Conservation (phyloP, 2,888 invertebrate species). For the Athrips mouffetella region DNA sequence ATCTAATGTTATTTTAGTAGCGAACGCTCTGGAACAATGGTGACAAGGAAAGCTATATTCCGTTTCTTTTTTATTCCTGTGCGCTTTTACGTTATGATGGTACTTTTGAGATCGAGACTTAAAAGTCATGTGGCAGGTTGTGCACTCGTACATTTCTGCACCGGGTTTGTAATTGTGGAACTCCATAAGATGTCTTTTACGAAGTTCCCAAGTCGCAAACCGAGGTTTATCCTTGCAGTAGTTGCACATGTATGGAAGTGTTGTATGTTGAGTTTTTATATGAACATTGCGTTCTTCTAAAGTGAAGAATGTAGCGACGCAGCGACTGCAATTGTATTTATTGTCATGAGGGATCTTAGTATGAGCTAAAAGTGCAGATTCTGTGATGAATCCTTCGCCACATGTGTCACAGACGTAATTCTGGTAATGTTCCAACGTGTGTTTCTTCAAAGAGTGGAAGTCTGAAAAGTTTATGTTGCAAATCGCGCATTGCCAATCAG, state of each 20-base stretch:
- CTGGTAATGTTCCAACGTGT: slow-evolving; percentile 65
- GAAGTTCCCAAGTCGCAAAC: slow-evolving; percentile 66
- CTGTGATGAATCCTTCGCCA: slow-evolving; percentile 69
- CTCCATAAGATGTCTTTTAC: slow-evolving; percentile 67
- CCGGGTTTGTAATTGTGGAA: slow-evolving; percentile 67
- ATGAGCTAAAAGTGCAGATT: slow-evolving; percentile 60
- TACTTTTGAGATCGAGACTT: slow-evolving; percentile 69
- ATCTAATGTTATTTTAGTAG: slow-evolving; percentile 71
- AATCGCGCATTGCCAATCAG: slow-evolving; percentile 65
- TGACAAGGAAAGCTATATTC: slow-evolving; percentile 70
- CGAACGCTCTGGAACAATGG: slow-evolving; percentile 71
- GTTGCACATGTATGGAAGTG: slow-evolving; percentile 62
- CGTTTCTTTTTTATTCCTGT: slow-evolving; percentile 63
- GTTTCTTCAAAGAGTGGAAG: slow-evolving; percentile 61
- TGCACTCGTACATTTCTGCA: slow-evolving; percentile 68
- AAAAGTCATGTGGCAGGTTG: slow-evolving; percentile 68
- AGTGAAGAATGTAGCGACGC: slow-evolving; percentile 64
- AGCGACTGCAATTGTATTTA: slow-evolving; percentile 64
- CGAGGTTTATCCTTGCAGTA: slow-evolving; percentile 68
- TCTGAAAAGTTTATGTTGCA: slow-evolving; percentile 63
- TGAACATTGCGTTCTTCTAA: slow-evolving; percentile 61
- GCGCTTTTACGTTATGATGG: slow-evolving; percentile 67
- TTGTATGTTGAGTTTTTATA: slow-evolving; percentile 64
- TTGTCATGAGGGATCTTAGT: slow-evolving; percentile 65
- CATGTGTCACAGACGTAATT: slow-evolving; percentile 71